These are phyloP conservation scores for Petrocephalus microphthalmus DNA, from an alignment of 2,113 vertebrate genomes.

Conservation along the genomic window DNA sequence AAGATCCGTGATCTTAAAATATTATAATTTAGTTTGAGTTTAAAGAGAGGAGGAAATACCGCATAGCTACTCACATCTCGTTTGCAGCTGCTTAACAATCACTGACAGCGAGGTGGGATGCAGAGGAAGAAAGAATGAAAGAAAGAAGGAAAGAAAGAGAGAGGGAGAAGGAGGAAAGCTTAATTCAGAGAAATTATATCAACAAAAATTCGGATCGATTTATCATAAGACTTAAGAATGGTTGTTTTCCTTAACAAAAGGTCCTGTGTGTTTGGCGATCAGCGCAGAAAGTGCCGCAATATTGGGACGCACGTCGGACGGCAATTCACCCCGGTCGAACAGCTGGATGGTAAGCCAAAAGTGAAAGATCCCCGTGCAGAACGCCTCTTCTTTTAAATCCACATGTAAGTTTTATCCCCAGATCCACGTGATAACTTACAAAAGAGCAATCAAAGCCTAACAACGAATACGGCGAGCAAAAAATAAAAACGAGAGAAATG, in stretches of 20 bases:
- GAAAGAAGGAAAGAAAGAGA: constrained; percentile 27
- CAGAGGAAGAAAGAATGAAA: constrained; percentile 19
- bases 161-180: constrained; percentile 32
- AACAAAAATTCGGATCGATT: not conserved
- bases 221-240: not conserved
- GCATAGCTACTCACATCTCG: constrained; percentile 65
- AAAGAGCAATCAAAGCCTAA: not conserved
- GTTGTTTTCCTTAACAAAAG: constrained; percentile 21
- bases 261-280: constrained; percentile 38
- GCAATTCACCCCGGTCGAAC: constrained; percentile 39
- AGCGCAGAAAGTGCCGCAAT: constrained; percentile 53
- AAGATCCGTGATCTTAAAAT: not conserved
- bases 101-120: constrained; percentile 41
- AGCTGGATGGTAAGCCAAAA: constrained; percentile 13
- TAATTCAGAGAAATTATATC: constrained; percentile 26
- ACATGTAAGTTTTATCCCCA: not conserved
- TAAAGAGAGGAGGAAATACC: constrained; percentile 1
- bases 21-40: not conserved
- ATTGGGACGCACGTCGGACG: constrained; percentile 30
- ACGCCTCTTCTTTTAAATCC: constrained; percentile 15
- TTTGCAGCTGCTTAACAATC: constrained; percentile 56
- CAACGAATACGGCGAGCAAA: not conserved
- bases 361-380: not conserved
- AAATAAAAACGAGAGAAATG: not conserved
- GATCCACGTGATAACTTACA: not conserved